Percentiles rank a stretch among this genome's conserved stretches.
Evolutionary conservation across 2,797 vertebrate species (phyloP).

Genomic region (Tokudaia tokunoshimensis): DNA sequence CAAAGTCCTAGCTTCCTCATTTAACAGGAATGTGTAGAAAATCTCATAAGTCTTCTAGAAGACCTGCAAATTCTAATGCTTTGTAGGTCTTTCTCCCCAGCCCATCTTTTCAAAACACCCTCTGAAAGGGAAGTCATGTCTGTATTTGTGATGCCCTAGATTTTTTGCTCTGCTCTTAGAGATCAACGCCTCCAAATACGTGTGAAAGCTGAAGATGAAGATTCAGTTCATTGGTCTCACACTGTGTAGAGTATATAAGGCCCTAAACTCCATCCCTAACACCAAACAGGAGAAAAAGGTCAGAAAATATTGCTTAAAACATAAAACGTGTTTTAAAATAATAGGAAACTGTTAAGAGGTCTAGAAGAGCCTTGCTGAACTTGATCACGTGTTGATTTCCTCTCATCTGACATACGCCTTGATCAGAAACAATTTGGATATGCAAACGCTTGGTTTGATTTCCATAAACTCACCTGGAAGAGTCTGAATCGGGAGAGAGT

Average conservation of each 20-base stretch:
- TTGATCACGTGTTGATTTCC: constrained; percentile 8
- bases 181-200: constrained; percentile 59
- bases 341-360: constrained; percentile 22
- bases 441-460: constrained; percentile 7
- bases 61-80: constrained; percentile 63
- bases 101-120: constrained; percentile 49
- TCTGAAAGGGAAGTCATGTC: constrained; percentile 53
- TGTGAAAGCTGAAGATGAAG: constrained; percentile 9
- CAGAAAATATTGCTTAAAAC: neutral
- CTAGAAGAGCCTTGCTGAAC: constrained; percentile 37
- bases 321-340: constrained; percentile 36
- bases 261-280: neutral
- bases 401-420: neutral
- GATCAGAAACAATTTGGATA: constrained; percentile 8
- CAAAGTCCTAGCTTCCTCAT: constrained; percentile 78
- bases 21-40: constrained; percentile 83
- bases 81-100: constrained; percentile 47
- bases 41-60: constrained; percentile 64
- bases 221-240: neutral
- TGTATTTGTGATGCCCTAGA: constrained; percentile 64
- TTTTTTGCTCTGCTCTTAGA: constrained; percentile 24
- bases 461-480: constrained; percentile 44
- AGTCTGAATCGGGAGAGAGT: constrained; percentile 38
- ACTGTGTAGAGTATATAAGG: neutral
- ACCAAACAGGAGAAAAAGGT: neutral